Evolutionary conservation across 2,888 invertebrate species (phyloP).

Genomic region (Troilus luridus): DNA sequence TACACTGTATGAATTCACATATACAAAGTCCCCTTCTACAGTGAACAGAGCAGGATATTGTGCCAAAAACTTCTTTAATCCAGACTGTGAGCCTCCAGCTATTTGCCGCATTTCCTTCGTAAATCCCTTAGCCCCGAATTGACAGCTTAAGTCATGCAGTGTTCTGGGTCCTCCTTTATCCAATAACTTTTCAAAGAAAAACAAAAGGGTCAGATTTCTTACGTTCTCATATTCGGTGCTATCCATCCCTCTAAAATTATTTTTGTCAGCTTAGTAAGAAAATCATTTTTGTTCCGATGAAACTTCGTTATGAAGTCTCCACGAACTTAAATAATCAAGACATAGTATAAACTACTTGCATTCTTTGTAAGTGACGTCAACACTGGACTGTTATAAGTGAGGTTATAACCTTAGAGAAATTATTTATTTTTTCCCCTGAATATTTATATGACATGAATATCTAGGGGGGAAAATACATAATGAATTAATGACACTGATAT

Average conservation of each 20-base stretch:
- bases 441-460: conserved; percentile 2
- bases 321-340: conserved; percentile 56
- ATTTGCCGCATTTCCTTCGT: conserved; percentile 98
- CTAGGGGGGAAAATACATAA: no score
- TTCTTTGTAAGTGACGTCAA: conserved; percentile 63
- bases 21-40: conserved; percentile 93
- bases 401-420: conserved; percentile 23
- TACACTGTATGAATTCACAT: conserved; percentile 81
- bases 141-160: conserved; percentile 97
- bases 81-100: conserved; percentile 95
- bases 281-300: conserved; percentile 34
- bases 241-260: conserved; percentile 77
- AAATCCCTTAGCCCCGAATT: conserved; percentile 99
- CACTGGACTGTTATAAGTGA: conserved; percentile 62
- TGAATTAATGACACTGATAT: not conserved
- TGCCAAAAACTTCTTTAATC: conserved; percentile 95
- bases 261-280: conserved; percentile 7
- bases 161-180: conserved; percentile 97
- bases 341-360: conserved; percentile 61
- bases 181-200: conserved; percentile 98
- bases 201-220: conserved; percentile 94
- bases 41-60: conserved; percentile 97
- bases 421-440: not conserved
- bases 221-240: conserved; percentile 95
- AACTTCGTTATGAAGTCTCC: conserved; percentile 45